Evolutionary conservation across 2,888 invertebrate genomes (phyloP).

Genomic region (Chrysolina oricalcia): DNA sequence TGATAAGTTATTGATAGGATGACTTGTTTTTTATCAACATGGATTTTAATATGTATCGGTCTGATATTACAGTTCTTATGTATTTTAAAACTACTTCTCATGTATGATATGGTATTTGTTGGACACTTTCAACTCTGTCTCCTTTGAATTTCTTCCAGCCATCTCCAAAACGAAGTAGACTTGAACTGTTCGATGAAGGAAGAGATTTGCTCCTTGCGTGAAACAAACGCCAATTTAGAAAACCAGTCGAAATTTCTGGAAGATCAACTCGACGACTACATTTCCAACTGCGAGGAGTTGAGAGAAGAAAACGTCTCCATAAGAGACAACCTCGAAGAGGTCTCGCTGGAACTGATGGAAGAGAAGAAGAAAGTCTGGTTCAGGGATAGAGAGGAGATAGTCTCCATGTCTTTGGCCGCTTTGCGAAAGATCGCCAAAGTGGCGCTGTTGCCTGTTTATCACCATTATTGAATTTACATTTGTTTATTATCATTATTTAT

Average conservation of each 20-base stretch:
- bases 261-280: slow-evolving; percentile 51
- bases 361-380: slow-evolving; percentile 60
- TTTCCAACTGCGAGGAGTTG: slow-evolving; percentile 46
- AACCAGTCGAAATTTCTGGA: slow-evolving; percentile 47
- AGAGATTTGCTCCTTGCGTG: slow-evolving; percentile 34
- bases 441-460: slow-evolving; percentile 60
- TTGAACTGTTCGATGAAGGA: slow-evolving; percentile 39
- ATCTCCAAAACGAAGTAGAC: slow-evolving; percentile 37
- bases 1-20: too few species aligned
- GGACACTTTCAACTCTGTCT: too few species aligned
- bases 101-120: too few species aligned
- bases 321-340: slow-evolving; percentile 45
- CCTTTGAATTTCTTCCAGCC: slow-evolving; percentile 32
- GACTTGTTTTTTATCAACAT: too few species aligned
- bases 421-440: slow-evolving; percentile 58
- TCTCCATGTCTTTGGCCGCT: slow-evolving; percentile 57
- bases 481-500: background rate
- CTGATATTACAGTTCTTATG: too few species aligned
- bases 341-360: slow-evolving; percentile 50
- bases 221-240: slow-evolving; percentile 40
- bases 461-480: slow-evolving; percentile 40
- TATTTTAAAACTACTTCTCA: too few species aligned
- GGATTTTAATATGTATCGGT: too few species aligned
- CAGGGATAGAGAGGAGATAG: slow-evolving; percentile 53
- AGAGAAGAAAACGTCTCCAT: slow-evolving; percentile 49